These are phyloP conservation scores for Acyrthosiphon pisum DNA, from an alignment of 1,140 invertebrate species.

Conservation along the genomic window DNA sequence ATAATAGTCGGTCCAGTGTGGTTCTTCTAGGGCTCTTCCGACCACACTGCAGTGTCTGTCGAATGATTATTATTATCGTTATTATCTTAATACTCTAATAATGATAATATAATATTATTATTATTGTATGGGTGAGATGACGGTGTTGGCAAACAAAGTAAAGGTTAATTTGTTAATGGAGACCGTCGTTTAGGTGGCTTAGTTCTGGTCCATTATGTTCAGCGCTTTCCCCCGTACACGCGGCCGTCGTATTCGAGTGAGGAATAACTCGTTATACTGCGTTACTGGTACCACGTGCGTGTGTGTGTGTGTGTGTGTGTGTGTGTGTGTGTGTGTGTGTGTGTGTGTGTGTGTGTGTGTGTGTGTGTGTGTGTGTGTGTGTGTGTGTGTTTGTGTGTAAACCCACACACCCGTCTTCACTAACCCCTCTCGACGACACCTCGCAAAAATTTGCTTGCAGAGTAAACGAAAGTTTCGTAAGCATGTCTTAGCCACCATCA, in stretches of 20 bases:
- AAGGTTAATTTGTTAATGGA: constrained; percentile 49
- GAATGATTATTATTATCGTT: not conserved
- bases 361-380: not conserved
- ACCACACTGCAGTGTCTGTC: not conserved
- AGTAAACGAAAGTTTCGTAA: not conserved
- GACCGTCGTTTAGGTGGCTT: constrained; percentile 33
- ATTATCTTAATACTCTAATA: not conserved
- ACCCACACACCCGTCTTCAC: not conserved
- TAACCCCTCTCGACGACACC: not conserved
- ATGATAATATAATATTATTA: not conserved
- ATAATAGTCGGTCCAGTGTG: not conserved
- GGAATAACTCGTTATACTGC: not conserved
- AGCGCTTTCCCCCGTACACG: not conserved
- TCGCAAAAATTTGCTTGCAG: not conserved
- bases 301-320: not conserved
- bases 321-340: not conserved
- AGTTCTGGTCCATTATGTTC: constrained; percentile 47
- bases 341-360: not conserved
- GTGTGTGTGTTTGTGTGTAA: not conserved
- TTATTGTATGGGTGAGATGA: not conserved
- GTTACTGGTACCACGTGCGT: not conserved
- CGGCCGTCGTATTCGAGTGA: not conserved
- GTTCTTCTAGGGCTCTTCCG: not conserved
- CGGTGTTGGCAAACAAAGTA: constrained; percentile 28
- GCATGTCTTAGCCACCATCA: not conserved